A percentile compares a stretch with the other conserved stretches of the same genome.
Conservation (phyloP, 2,797 vertebrate genomes). For the Natrix natrix region DNA sequence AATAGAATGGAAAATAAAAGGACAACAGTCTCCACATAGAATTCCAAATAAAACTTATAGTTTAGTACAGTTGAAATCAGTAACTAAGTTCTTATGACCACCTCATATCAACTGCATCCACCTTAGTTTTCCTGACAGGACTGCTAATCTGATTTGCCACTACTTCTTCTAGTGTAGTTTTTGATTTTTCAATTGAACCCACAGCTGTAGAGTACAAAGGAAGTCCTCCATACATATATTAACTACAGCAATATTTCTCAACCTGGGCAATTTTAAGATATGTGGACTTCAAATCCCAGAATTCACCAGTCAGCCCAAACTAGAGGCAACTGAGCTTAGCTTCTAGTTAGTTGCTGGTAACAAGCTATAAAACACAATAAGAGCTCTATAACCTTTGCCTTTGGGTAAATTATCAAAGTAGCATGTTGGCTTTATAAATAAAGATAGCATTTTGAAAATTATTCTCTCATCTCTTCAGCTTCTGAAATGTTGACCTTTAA, state of each 20-base stretch:
- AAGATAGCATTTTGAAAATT: not conserved
- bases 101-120: not conserved
- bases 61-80: not conserved
- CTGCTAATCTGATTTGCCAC: not conserved
- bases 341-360: not conserved
- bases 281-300: not conserved
- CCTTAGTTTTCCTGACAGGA: not conserved
- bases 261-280: not conserved
- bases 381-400: not conserved
- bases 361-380: not conserved
- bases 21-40: not conserved
- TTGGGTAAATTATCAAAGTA: not conserved
- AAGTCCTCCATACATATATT: not conserved
- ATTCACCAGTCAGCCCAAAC: not conserved
- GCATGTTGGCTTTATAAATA: not conserved
- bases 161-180: not conserved
- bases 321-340: not conserved
- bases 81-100: not conserved
- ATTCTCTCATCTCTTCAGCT: not conserved
- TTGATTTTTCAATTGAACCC: not conserved
- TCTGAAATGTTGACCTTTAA: not conserved
- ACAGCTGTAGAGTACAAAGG: not conserved
- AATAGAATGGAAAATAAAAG: not conserved
- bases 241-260: not conserved
- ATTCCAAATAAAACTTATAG: not conserved